Conservation (phyloP, 2,888 invertebrate genomes). For the Iphiclides podalirius region DNA sequence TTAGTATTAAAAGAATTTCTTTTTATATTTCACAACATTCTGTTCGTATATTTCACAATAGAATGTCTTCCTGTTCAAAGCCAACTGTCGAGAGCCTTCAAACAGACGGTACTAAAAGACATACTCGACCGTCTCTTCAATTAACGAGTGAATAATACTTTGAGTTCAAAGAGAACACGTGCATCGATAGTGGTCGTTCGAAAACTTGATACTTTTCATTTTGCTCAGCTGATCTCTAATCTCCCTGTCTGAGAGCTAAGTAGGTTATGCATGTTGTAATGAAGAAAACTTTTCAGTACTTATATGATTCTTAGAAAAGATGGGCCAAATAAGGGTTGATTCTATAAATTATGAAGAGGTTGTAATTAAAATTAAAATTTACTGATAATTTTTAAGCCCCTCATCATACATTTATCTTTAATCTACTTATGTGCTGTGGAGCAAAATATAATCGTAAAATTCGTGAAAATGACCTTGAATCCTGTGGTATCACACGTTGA, state of each 20-base stretch:
- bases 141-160: conserved; percentile 18
- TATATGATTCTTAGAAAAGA: too few species aligned
- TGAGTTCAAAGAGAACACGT: conserved; percentile 11
- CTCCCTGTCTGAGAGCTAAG: conserved; percentile 1
- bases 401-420: too few species aligned
- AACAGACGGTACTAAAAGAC: conserved; percentile 17
- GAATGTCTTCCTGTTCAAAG: conserved; percentile 11
- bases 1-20: not conserved
- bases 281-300: not conserved
- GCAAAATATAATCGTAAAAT: too few species aligned
- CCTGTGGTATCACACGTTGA: too few species aligned
- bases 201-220: conserved; percentile 2
- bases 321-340: too few species aligned
- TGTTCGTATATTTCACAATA: not conserved
- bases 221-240: conserved; percentile 7
- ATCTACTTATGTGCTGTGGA: too few species aligned
- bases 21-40: not conserved
- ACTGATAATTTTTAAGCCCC: too few species aligned
- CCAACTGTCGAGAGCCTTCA: conserved; percentile 13
- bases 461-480: too few species aligned
- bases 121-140: conserved; percentile 20
- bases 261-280: conserved; percentile 1
- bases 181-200: conserved; percentile 12
- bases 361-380: too few species aligned
- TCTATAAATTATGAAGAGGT: too few species aligned